phyloP scores from a whole-genome alignment of 2,113 vertebrate genomes.

The Hippocampus mohnikei region DNA sequence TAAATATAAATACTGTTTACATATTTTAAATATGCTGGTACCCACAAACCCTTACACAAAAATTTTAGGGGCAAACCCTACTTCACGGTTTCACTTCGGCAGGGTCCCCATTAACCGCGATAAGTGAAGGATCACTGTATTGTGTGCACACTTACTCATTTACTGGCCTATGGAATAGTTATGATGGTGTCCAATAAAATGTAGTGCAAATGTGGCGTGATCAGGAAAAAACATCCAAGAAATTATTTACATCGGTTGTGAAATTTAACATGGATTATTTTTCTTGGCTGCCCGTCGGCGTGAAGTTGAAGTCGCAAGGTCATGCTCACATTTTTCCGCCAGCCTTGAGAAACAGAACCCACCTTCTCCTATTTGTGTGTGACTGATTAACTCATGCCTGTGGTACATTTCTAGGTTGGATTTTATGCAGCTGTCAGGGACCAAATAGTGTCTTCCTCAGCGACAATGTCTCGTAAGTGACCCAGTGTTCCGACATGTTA shows the following conservation, averaged over 20 bases:
- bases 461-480: background rate
- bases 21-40: too few relatives aligned
- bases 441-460: background rate
- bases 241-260: background rate
- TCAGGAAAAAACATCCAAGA: background rate
- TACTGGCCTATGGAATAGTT: too few relatives aligned
- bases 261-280: background rate
- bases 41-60: too few relatives aligned
- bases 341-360: background rate
- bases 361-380: background rate
- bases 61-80: too few relatives aligned
- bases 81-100: too few relatives aligned
- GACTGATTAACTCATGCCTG: background rate
- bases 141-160: too few relatives aligned
- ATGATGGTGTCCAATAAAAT: background rate
- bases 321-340: background rate
- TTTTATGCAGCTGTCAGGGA: background rate
- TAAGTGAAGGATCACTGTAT: too few relatives aligned
- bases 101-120: too few relatives aligned
- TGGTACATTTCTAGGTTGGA: background rate
- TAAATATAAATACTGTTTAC: too few relatives aligned
- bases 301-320: background rate
- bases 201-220: background rate
- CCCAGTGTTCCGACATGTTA: background rate
- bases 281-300: background rate